These are phyloP conservation scores for Calcarius lapponicus DNA, from an alignment of 2,797 vertebrate genomes.

Conservation along the genomic window DNA sequence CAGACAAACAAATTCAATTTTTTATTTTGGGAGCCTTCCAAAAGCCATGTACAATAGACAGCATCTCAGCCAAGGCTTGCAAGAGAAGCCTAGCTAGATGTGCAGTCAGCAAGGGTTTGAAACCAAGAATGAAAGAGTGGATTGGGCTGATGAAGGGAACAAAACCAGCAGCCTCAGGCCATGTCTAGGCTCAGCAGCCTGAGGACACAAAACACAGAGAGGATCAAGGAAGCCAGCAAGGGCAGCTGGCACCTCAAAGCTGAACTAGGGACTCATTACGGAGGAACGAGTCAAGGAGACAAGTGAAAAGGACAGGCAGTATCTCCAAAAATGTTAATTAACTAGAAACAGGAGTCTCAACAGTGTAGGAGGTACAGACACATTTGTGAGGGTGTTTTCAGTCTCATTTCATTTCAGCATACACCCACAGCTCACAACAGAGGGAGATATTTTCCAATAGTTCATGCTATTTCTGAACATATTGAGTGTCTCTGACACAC, in stretches of 20 bases:
- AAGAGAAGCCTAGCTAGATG: not conserved
- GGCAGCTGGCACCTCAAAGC: not conserved
- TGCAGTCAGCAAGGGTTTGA: not conserved
- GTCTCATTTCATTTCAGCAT: conserved; percentile 17
- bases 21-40: not conserved
- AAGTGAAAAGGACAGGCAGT: not conserved
- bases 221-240: not conserved
- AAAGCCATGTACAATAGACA: not conserved
- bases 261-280: not conserved
- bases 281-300: not conserved
- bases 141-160: not conserved
- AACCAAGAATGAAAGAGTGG: not conserved
- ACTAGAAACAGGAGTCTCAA: conserved; percentile 16
- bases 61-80: not conserved
- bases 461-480: conserved; percentile 24
- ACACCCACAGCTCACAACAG: conserved; percentile 23
- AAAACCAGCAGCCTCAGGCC: not conserved
- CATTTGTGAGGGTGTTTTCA: conserved; percentile 13
- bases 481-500: not conserved
- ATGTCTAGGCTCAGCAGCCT: not conserved
- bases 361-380: conserved; percentile 12
- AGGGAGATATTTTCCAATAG: conserved; percentile 1
- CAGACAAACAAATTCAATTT: not conserved
- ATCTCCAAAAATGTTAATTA: conserved; percentile 7
- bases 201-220: not conserved